phyloP scores from a whole-genome alignment of 2,888 invertebrate species.

The Philereme transversata region DNA sequence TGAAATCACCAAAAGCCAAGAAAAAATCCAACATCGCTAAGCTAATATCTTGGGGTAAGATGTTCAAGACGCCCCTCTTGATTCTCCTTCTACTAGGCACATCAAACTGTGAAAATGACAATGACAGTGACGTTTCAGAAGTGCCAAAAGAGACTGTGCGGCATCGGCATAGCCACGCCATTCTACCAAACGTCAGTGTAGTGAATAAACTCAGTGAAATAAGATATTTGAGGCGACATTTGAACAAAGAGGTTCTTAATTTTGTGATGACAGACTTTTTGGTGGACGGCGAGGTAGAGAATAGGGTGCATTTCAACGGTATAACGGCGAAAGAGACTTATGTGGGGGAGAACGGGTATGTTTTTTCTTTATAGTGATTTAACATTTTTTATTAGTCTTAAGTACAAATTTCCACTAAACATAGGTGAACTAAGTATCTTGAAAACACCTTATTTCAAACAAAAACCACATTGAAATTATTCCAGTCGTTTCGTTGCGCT shows the following conservation, averaged over 20 bases:
- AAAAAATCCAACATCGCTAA: slow-evolving; percentile 66
- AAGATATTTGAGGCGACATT: slow-evolving; percentile 68
- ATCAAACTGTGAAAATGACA: slow-evolving; percentile 67
- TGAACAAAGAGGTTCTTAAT: slow-evolving; percentile 78
- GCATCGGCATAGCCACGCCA: slow-evolving; percentile 53
- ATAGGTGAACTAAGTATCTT: too few species aligned
- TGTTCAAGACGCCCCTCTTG: slow-evolving; percentile 66
- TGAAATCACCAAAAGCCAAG: slow-evolving; percentile 74
- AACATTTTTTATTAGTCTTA: too few species aligned
- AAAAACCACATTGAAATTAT: too few species aligned
- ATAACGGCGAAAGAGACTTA: slow-evolving; percentile 87
- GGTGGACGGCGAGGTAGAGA: slow-evolving; percentile 88
- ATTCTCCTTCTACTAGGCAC: slow-evolving; percentile 69
- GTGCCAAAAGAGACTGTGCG: slow-evolving; percentile 25
- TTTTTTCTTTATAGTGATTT: slow-evolving; percentile 21
- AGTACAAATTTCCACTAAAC: too few species aligned
- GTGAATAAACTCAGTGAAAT: slow-evolving; percentile 67
- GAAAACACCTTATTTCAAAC: too few species aligned
- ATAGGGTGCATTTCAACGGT: slow-evolving; percentile 85
- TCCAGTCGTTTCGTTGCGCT: too few species aligned
- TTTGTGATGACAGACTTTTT: slow-evolving; percentile 87
- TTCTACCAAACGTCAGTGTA: slow-evolving; percentile 51
- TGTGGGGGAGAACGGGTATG: slow-evolving; percentile 82
- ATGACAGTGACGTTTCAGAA: slow-evolving; percentile 44
- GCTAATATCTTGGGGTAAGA: slow-evolving; percentile 66